Base-by-base conservation (phyloP, 2,888 invertebrate genomes). In the Cremastinae sp. region DNA sequence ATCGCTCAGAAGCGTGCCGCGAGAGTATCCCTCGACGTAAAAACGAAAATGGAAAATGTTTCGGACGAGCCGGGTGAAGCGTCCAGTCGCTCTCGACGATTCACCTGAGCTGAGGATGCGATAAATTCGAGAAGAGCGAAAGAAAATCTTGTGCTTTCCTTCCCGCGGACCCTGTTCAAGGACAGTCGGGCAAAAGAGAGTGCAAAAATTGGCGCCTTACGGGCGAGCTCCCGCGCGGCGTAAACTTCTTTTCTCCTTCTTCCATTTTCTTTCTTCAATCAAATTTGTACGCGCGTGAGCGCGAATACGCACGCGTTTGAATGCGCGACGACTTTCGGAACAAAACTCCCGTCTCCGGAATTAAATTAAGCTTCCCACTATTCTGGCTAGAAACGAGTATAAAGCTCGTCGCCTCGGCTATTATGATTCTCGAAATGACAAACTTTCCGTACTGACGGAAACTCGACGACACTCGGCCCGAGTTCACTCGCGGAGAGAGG, bases 41-140 rank as follows among this genome's bases (percentile, higher is more conserved):
- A 65, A 76, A 76, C 73, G 76, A 76, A 76, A 76, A 76, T 76
- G 76, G 65, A 76, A 73, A 76, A 73, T 73, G 59, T 73, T 76
- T n/a, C n/a, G n/a, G n/a, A n/a, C 53, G 58, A 58, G 58, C 38
- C 51, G 61, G 62, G 62, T 49, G 7, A 10, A 43, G 12, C 28
- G 38, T 51, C 22, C 14, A 5, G 28, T 2, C 28, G 28, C 22
- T 9, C 41, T 22, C 16, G 49, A 22, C 22, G 14, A 28, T 51
- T 41, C 28, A 12, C 16, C 22, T 14, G 59, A n/a, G 20, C 18
- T 8, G 38, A 47, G 47, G 16, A 28, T 28, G 28, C 28, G 28
- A n/a, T n/a, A n/a, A 28, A 28, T 28, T 5, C 2, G 41, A 12
- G 43, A 14, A 20, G 41, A 34, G 49, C 10, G 28, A 18, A 66